These are phyloP conservation scores for Lacerta bilineata DNA, from an alignment of 2,797 vertebrate genomes.

Conservation along the genomic window DNA sequence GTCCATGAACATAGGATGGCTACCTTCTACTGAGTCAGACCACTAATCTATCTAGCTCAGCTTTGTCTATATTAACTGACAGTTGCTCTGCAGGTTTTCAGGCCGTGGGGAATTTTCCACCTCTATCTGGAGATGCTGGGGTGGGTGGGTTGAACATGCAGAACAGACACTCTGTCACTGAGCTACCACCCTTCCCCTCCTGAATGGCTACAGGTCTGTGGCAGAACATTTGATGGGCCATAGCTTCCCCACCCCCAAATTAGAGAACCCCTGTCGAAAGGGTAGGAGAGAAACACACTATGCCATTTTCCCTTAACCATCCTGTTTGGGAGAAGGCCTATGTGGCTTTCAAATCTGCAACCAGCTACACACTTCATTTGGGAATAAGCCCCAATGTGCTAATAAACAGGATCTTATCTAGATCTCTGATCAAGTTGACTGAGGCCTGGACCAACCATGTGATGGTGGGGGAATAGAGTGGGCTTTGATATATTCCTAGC, in stretches of 20 bases:
- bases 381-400: background rate
- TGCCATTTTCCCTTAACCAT: background rate
- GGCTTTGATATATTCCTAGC: background rate
- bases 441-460: background rate
- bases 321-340: background rate
- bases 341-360: background rate
- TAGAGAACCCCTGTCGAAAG: background rate
- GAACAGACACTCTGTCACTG: too few relatives aligned
- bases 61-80: too few relatives aligned
- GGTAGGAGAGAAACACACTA: background rate
- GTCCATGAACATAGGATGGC: too few relatives aligned
- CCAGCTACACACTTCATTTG: background rate
- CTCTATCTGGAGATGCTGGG: too few relatives aligned
- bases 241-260: background rate
- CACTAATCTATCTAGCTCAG: too few relatives aligned
- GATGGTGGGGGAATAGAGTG: background rate
- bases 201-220: background rate
- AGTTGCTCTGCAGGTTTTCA: too few relatives aligned
- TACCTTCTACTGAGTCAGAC: too few relatives aligned
- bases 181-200: background rate
- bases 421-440: background rate
- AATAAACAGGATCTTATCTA: background rate
- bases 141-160: too few relatives aligned
- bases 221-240: too few relatives aligned
- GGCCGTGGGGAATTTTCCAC: too few relatives aligned